A percentile compares a stretch with the other conserved stretches of the same genome.
Conservation (phyloP, 2,113 vertebrate genomes). For the Myrmophylax atrothorax region DNA sequence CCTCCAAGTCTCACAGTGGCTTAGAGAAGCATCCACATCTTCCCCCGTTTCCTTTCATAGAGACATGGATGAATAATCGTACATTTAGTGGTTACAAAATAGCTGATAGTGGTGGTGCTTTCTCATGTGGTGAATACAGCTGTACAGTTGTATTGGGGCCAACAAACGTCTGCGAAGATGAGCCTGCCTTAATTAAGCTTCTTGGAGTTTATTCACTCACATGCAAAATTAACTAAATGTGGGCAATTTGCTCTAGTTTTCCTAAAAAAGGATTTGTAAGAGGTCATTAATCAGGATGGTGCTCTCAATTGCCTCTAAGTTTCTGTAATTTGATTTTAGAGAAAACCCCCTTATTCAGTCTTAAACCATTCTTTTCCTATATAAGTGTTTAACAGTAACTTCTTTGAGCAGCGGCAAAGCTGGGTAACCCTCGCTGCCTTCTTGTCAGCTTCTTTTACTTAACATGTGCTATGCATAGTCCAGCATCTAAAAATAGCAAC, state of each 20-base stretch:
- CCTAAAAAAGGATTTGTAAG: background rate
- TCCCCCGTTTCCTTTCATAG: background rate
- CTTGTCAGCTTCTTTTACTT: background rate
- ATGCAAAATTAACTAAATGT: slow-evolving; percentile 19
- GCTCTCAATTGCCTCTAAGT: background rate
- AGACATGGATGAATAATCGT: background rate
- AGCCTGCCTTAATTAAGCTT: slow-evolving; percentile 24
- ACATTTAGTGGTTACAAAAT: background rate
- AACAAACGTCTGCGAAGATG: background rate
- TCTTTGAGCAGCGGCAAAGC: background rate
- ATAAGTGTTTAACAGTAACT: background rate
- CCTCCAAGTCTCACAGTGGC: background rate
- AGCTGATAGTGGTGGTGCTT: background rate
- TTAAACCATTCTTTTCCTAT: background rate
- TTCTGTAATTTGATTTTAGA: background rate
- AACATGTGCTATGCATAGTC: accelerated
- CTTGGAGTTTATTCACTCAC: slow-evolving; percentile 5
- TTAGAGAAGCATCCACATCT: background rate
- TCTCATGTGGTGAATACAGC: slow-evolving; percentile 28
- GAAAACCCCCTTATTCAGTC: background rate
- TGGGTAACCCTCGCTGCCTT: background rate
- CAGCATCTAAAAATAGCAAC: background rate
- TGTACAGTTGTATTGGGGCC: slow-evolving; percentile 20
- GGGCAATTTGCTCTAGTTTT: background rate
- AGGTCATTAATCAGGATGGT: background rate